Evolutionary conservation across 2,797 vertebrate genomes (phyloP).

Genomic region (Enteromius anoplus): DNA sequence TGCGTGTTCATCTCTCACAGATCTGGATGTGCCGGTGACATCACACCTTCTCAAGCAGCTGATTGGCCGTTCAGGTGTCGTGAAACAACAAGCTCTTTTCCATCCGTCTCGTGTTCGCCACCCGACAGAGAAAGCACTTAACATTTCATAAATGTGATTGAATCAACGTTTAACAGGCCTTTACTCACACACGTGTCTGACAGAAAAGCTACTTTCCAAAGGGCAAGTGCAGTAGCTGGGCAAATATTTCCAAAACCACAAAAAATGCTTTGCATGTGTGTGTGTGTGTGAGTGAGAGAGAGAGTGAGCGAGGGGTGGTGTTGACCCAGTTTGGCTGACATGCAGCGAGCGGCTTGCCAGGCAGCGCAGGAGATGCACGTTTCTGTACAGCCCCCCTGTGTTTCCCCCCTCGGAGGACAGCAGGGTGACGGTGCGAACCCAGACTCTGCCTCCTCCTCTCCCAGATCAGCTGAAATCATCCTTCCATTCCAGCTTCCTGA

Average conservation of each 20-base stretch:
- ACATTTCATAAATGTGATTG: slow-evolving; percentile 37
- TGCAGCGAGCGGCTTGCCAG: slow-evolving; percentile 74
- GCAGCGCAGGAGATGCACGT: slow-evolving; percentile 74
- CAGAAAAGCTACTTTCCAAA: slow-evolving; percentile 42
- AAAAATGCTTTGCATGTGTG: slow-evolving; percentile 35
- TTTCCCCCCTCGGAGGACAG: slow-evolving; percentile 40
- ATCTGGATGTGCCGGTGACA: slow-evolving; percentile 32
- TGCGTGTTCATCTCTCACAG: neutral
- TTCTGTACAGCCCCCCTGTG: slow-evolving; percentile 58
- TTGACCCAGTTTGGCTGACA: slow-evolving; percentile 80
- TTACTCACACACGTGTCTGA: slow-evolving; percentile 34
- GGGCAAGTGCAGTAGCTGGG: slow-evolving; percentile 52
- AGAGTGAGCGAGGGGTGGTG: slow-evolving; percentile 31
- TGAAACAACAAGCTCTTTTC: neutral
- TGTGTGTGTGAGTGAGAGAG: slow-evolving; percentile 30
- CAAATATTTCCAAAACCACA: slow-evolving; percentile 55
- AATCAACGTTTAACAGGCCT: slow-evolving; percentile 41
- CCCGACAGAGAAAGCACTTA: slow-evolving; percentile 18
- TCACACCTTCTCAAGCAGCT: slow-evolving; percentile 30
- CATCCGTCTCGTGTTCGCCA: neutral
- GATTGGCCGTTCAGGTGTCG: neutral
- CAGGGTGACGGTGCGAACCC: slow-evolving; percentile 35
- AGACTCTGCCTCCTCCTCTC: slow-evolving; percentile 43
- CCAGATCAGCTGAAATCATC: slow-evolving; percentile 53
- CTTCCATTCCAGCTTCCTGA: slow-evolving; percentile 39